Conservation (phyloP, 2,113 vertebrate species). For the Poicephalus gulielmi region DNA sequence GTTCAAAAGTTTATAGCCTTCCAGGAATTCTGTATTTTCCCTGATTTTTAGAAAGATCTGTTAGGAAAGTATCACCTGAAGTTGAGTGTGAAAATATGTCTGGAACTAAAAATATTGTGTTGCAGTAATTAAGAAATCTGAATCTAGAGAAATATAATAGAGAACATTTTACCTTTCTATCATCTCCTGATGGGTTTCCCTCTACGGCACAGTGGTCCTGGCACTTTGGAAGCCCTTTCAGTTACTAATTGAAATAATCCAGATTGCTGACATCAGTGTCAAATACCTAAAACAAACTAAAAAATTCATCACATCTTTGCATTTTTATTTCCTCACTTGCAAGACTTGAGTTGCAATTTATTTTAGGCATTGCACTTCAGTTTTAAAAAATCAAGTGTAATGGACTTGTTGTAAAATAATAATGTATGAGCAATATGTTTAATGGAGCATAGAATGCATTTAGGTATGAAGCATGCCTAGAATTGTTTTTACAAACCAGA, state of each 20-base stretch:
- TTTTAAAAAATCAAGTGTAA: not conserved
- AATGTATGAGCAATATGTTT: not conserved
- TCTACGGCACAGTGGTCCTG: not conserved
- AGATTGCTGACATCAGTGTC: not conserved
- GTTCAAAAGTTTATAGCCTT: not conserved
- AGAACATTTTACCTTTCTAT: not conserved
- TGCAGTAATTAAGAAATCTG: not conserved
- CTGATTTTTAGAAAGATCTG: not conserved
- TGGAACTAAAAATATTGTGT: not conserved
- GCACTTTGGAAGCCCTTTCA: not conserved
- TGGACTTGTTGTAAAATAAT: not conserved
- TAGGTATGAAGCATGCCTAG: not conserved
- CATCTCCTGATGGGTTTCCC: not conserved
- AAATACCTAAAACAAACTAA: not conserved
- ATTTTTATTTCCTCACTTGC: not conserved
- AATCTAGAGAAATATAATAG: not conserved
- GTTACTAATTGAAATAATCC: not conserved
- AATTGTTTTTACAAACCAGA: not conserved
- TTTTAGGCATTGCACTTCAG: not conserved
- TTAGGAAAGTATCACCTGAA: not conserved
- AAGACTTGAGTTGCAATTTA: not conserved
- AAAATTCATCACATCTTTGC: not conserved
- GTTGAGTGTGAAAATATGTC: not conserved
- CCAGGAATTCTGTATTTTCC: not conserved
- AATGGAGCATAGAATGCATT: not conserved